Base-by-base conservation (phyloP, 2,797 vertebrate genomes). In the Tauraco hartlaubi region DNA sequence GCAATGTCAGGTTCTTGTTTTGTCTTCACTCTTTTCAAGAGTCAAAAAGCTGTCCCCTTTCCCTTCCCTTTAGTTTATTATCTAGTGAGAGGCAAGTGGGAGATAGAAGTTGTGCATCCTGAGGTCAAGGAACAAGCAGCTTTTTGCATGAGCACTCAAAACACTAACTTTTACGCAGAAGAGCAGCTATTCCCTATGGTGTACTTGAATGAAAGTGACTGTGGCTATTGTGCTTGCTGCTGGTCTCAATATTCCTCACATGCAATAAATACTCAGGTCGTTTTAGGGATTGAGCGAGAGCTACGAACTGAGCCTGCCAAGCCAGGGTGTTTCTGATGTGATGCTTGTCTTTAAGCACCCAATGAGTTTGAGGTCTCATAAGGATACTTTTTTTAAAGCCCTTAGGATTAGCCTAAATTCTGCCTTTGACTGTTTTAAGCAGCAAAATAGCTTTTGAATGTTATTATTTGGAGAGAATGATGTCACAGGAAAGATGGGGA, bases 391-490 rank as follows among this genome's bases (percentile, higher is more conserved):
- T 92, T 84, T 51, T 1, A 71, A 94, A 74, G 17, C 76, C 55
- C 49, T 66, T 81, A 74, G 82, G 51, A 95, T 94, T 97, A 95
- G 51, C n/a, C 69, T 96, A 88, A 96, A 93, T 94, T 96, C 83
- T 96, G 28, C 48, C 44, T 88, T 66, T 78, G 79, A 92, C 56
- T 90, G 46, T 73, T 88, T 94, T 85, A 93, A 91, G 64, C 49
- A 68, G 64, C 39, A 73, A 92, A 96, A 94, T 62, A 69, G 83
- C 62, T 73, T 93, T 88, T 88, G 83, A 94, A 90, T 92, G 83
- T 75, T 90, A 88, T 78, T 86, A 88, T 84, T 84, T 88, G 73
- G 37, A 91, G 41, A 89, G n/a, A 88, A 37, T 66, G 62, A 41
- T 90, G 92, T 62, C 62, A 77, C 62, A 82, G 35, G 69, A 77